phyloP scores from a whole-genome alignment of 2,113 vertebrate species.

The Rhabdornis inornatus region DNA sequence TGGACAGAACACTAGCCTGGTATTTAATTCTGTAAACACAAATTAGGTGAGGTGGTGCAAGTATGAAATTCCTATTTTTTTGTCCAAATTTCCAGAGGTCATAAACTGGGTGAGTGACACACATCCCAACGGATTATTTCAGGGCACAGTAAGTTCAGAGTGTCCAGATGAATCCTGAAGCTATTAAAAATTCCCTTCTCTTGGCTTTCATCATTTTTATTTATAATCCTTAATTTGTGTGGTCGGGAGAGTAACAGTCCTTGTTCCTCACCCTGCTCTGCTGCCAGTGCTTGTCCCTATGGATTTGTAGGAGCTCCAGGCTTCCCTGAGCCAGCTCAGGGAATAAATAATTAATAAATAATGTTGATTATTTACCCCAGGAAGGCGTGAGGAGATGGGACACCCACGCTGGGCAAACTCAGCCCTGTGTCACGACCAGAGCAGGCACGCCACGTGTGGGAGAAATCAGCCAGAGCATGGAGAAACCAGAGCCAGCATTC shows the following conservation, averaged over 20 bases:
- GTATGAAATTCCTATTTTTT: not conserved
- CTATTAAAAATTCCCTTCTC: not conserved
- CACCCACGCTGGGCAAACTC: not conserved
- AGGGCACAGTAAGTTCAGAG: not conserved
- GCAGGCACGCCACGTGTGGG: not conserved
- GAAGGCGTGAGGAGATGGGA: not conserved
- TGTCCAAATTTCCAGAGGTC: not conserved
- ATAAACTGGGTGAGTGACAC: not conserved
- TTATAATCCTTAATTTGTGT: constrained; percentile 20
- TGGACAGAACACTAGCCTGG: constrained; percentile 35
- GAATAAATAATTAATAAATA: too few relatives aligned
- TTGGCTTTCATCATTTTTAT: not conserved
- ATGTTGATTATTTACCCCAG: not conserved
- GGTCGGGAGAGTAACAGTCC: not conserved
- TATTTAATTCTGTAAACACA: constrained; percentile 49
- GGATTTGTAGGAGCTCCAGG: not conserved
- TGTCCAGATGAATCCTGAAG: not conserved
- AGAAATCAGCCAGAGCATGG: not conserved
- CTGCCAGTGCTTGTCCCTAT: not conserved
- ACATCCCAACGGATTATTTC: not conserved
- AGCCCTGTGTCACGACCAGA: not conserved
- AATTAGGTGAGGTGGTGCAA: constrained; percentile 26
- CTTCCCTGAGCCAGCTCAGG: not conserved
- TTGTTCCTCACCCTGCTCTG: not conserved
- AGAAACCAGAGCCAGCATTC: not conserved